A percentile compares a stretch with the other conserved stretches of the same genome.
Conservation (phyloP, 2,888 invertebrate species). For the Phyllotreta cruciferae region DNA sequence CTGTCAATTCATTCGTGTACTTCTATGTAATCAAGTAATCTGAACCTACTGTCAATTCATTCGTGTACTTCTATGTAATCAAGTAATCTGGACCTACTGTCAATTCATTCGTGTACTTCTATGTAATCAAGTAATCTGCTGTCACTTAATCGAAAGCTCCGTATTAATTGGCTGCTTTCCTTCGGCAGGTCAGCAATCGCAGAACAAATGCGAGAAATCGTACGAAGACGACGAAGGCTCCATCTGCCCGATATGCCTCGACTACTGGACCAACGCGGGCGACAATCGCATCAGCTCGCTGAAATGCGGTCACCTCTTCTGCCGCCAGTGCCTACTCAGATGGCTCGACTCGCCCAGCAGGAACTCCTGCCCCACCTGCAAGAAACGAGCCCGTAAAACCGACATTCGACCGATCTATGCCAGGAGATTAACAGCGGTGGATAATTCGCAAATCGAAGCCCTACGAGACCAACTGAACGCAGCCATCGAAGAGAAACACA, state of each 20-base stretch:
- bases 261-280: conserved; percentile 86
- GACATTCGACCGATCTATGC: conserved; percentile 76
- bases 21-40: too few relatives aligned
- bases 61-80: too few relatives aligned
- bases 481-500: conserved; percentile 66
- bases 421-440: conserved; percentile 75
- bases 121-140: too few relatives aligned
- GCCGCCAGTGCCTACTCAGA: conserved; percentile 76
- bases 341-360: conserved; percentile 72
- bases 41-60: too few relatives aligned
- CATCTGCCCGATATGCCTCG: conserved; percentile 88
- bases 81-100: too few relatives aligned
- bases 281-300: conserved; percentile 85
- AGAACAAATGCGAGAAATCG: background rate
- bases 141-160: too few relatives aligned
- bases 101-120: too few relatives aligned
- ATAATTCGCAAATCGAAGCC: conserved; percentile 77
- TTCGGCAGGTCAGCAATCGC: background rate
- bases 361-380: conserved; percentile 89
- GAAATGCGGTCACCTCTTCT: conserved; percentile 93
- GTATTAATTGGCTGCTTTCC: too few relatives aligned
- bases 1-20: too few relatives aligned
- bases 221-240: conserved; percentile 69
- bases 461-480: conserved; percentile 69
- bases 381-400: conserved; percentile 62